These are phyloP conservation scores for Pseudomyrmex concolor DNA, from an alignment of 1,140 invertebrate species.

Conservation along the genomic window DNA sequence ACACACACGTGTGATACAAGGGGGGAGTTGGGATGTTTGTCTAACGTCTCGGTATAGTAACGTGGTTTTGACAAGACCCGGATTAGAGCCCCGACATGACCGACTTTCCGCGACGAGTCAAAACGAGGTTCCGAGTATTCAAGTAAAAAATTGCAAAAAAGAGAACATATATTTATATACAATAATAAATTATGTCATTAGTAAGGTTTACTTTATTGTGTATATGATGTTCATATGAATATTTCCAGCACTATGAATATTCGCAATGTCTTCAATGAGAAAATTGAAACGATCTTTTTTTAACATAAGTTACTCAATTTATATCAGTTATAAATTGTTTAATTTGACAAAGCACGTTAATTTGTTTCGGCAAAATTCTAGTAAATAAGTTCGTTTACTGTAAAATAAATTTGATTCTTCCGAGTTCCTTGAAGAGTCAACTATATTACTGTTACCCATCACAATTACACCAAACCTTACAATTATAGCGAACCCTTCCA, in stretches of 20 bases:
- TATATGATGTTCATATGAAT: neutral
- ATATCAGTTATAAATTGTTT: neutral
- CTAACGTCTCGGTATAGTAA: slow-evolving; percentile 67
- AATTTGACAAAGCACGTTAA: neutral
- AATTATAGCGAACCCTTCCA: neutral
- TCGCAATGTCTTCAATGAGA: neutral
- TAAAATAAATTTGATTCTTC: neutral
- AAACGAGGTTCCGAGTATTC: slow-evolving; percentile 4
- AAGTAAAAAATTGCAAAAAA: slow-evolving; percentile 17
- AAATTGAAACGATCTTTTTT: neutral
- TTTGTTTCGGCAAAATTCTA: neutral
- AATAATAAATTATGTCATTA: neutral
- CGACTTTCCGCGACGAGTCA: slow-evolving; percentile 10
- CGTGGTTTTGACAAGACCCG: slow-evolving; percentile 81
- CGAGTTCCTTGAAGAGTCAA: neutral
- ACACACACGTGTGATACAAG: slow-evolving; percentile 23
- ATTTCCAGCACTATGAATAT: neutral
- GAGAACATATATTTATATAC: neutral
- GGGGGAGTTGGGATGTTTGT: slow-evolving; percentile 64
- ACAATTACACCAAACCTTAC: neutral
- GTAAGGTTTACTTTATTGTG: neutral
- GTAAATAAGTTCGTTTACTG: neutral
- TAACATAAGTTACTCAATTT: neutral
- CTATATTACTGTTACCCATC: too few relatives aligned
- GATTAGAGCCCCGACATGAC: slow-evolving; percentile 73